Conservation (phyloP, 2,888 invertebrate species). For the Chloromyia formosa region DNA sequence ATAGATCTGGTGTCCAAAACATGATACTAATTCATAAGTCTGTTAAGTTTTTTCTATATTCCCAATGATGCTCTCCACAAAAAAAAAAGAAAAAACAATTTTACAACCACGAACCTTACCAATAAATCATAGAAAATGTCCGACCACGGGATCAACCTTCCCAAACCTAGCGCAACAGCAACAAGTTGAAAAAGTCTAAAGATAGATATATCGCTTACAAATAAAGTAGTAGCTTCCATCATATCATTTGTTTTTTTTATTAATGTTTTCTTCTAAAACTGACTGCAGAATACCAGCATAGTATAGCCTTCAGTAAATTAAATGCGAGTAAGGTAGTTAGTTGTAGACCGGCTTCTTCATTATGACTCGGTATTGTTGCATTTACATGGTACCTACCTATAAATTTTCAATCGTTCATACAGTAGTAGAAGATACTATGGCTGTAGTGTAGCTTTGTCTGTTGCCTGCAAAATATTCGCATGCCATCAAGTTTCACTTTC, state of each 20-base stretch:
- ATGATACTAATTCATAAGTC: not conserved
- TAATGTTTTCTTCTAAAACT: not conserved
- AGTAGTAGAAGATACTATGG: too few species aligned
- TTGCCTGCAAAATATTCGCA: not conserved
- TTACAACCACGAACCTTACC: not conserved
- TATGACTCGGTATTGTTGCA: too few species aligned
- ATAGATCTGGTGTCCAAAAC: not conserved
- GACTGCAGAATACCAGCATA: not conserved
- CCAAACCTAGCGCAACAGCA: not conserved
- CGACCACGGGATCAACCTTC: conserved; percentile 1
- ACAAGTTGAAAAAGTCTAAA: not conserved
- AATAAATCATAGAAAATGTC: conserved; percentile 5
- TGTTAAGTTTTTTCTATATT: not conserved
- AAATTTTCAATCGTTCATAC: not conserved
- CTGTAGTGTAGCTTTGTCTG: too few species aligned
- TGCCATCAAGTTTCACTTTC: conserved; percentile 19
- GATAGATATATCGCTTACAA: too few species aligned
- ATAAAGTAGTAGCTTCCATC: not conserved
- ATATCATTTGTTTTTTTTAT: too few species aligned
- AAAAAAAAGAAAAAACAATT: not conserved
- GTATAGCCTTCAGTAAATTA: not conserved
- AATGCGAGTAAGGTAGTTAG: not conserved
- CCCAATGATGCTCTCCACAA: not conserved
- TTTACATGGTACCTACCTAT: not conserved
- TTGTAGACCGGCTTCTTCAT: not conserved